Base-by-base conservation (phyloP, 2,888 invertebrate species). In the Brachycybe producta region DNA sequence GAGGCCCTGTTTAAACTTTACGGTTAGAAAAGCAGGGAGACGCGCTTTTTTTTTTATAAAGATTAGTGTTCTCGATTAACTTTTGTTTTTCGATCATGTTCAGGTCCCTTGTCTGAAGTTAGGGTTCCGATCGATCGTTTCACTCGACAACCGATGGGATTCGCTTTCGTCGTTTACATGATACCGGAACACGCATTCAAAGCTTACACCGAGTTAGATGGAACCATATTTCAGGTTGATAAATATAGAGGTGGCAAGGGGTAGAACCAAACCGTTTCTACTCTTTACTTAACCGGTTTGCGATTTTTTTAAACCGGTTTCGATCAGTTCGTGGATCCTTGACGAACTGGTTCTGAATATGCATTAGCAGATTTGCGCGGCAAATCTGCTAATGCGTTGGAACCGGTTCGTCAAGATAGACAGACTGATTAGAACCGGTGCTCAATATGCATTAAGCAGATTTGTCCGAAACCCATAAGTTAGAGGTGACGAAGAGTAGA, bases 141-240 rank as follows among this genome's bases (percentile, higher is more conserved):
- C 1, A 82, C 84, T 0, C 79, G 90, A 34, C 81, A 82, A 65
- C 75, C 80, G 13, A 94, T 94, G 69, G 94, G 97, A 1, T 97
- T 91, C 67, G 97, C 90, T 0, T 82, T 84, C 0, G 75, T 97
- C 0, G 88, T 91, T 0, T 98, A 79, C 65, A 71, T 98, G 63
- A 81, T 97, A 74, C 92, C 97, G 0, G 95, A 97, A 64, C 84
- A 97, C 67, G 98, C 98, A 0, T 79, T 85, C 0, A 78, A 76
- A 60, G 97, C 98, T 0, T 94, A 81, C 64, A 73, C 78, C 1
- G 81, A 81, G 57, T 70, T 97, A 2, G 97, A 97, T 68, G 95
- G 95, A n/a, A 80, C 80, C 0, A 75, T 81, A 46, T 83, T 91
- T 61, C 84, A 88, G 64, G 97, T 97, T 0, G 73, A n/a, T n/a